These are phyloP conservation scores for Otocyon megalotis DNA, from an alignment of 2,113 vertebrate species.

Conservation along the genomic window DNA sequence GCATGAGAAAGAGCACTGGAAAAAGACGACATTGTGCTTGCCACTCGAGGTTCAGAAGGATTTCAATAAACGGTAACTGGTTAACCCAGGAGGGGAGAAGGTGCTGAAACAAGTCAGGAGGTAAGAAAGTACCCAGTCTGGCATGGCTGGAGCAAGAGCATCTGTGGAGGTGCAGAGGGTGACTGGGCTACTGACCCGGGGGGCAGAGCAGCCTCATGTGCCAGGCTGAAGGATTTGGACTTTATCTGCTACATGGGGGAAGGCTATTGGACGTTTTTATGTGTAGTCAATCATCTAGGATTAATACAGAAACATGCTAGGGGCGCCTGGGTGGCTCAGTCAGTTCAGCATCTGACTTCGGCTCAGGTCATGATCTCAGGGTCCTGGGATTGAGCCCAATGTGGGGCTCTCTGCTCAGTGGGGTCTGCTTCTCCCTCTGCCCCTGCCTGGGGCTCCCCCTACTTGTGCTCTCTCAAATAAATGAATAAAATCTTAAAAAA, in stretches of 20 bases:
- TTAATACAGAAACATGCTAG: neutral
- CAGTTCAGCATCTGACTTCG: too few species aligned
- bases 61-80: neutral
- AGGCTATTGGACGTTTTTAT: accelerated
- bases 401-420: too few species aligned
- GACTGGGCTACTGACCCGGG: neutral
- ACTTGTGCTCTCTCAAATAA: too few species aligned
- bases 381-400: too few species aligned
- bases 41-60: neutral
- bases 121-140: neutral
- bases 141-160: neutral
- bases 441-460: too few species aligned
- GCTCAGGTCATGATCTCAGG: too few species aligned
- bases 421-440: too few species aligned
- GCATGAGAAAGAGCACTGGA: too few species aligned
- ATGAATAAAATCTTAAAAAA: too few species aligned
- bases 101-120: neutral
- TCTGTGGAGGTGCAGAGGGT: accelerated
- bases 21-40: neutral
- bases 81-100: neutral
- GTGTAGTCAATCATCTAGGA: neutral
- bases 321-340: too few species aligned
- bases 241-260: neutral
- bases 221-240: neutral
- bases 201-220: neutral